These are phyloP conservation scores for Ctenomys sociabilis DNA, from an alignment of 2,113 vertebrate genomes.

Conservation along the genomic window DNA sequence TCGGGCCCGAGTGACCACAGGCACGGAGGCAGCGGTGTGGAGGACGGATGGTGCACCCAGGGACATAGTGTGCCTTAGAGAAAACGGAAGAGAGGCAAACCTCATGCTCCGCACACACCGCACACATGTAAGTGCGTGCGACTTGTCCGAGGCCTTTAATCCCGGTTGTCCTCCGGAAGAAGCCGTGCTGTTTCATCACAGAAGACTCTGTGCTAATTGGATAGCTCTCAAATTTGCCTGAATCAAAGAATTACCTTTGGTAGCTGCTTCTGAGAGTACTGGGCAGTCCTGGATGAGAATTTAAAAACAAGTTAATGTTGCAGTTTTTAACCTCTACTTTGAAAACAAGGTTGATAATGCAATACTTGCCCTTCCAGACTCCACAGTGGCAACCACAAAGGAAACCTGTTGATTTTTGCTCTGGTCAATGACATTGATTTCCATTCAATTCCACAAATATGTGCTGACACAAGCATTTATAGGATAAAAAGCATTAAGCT, in stretches of 20 bases:
- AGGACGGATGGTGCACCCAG: not conserved
- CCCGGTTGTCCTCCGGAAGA: fast-evolving
- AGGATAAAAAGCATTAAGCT: not conserved
- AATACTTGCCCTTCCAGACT: not conserved
- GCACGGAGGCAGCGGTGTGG: fast-evolving
- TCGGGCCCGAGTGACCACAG: fast-evolving
- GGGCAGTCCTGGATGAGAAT: not conserved
- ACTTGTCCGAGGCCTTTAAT: not conserved
- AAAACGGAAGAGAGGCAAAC: not conserved
- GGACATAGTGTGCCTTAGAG: not conserved
- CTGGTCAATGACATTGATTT: not conserved
- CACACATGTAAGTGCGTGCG: no score
- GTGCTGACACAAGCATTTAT: not conserved
- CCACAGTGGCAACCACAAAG: not conserved
- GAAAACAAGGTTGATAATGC: not conserved
- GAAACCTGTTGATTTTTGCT: not conserved
- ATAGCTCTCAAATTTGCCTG: not conserved
- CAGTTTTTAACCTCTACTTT: not conserved
- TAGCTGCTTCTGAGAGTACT: not conserved
- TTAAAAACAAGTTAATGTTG: not conserved
- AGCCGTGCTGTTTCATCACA: fast-evolving
- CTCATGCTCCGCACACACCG: no score
- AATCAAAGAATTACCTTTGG: not conserved
- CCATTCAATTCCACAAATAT: not conserved
- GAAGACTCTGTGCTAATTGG: not conserved